A percentile compares a stretch with the other conserved stretches of the same genome.
Evolutionary conservation across 2,113 vertebrate genomes (phyloP).

Genomic region (Cinclus cinclus): DNA sequence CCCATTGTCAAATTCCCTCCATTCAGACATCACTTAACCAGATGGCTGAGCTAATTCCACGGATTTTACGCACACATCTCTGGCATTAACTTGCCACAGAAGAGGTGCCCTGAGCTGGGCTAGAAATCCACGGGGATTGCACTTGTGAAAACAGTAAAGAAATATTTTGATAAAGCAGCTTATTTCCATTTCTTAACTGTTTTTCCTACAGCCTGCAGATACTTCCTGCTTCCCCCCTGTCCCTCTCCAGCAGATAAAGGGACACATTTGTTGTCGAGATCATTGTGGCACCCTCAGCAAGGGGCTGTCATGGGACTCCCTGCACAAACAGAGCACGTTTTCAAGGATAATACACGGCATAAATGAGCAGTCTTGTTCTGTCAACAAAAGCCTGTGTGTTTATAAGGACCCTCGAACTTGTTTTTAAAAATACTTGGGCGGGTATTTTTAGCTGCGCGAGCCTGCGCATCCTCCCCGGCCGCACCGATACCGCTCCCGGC

Average conservation of each 20-base stretch:
- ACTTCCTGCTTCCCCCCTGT: not conserved
- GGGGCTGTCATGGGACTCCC: constrained; percentile 19
- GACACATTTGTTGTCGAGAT: not conserved
- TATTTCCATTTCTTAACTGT: constrained; percentile 9
- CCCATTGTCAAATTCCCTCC: not conserved
- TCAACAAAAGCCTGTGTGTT: not conserved
- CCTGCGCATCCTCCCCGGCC: not conserved
- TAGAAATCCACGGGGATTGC: not conserved
- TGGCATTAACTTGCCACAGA: fast-evolving
- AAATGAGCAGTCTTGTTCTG: constrained; percentile 11
- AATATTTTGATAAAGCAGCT: not conserved
- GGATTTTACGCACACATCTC: not conserved
- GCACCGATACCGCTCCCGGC: not conserved
- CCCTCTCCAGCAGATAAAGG: not conserved
- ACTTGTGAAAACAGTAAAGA: not conserved
- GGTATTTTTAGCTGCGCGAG: constrained; percentile 46
- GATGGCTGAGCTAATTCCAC: not conserved
- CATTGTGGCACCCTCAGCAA: constrained; percentile 2
- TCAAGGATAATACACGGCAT: constrained; percentile 36
- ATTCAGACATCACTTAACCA: not conserved
- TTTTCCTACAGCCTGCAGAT: not conserved
- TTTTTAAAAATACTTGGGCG: not conserved
- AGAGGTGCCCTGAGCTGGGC: not conserved
- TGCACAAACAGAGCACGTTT: constrained; percentile 17
- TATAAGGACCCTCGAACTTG: not conserved